phyloP scores from a whole-genome alignment of 2,888 invertebrate species.

The Apotomis betuletana region DNA sequence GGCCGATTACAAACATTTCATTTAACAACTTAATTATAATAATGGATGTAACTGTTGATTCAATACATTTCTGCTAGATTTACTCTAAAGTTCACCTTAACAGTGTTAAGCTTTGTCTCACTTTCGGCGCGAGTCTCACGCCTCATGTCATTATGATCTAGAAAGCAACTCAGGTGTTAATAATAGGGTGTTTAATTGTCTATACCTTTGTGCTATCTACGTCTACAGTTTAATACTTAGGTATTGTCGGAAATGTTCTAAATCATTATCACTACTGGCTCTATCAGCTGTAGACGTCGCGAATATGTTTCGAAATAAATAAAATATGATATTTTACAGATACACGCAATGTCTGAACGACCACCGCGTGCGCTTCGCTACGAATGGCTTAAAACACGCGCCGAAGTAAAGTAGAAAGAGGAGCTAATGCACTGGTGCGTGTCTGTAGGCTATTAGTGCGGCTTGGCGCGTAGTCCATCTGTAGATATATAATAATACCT shows the following conservation, averaged over 20 bases:
- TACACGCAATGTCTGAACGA: too few species aligned
- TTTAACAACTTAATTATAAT: too few species aligned
- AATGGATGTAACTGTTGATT: background rate
- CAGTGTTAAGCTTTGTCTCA: background rate
- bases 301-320: background rate
- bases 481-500: too few species aligned
- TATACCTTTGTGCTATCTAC: background rate
- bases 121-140: too few species aligned
- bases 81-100: background rate
- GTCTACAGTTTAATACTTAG: background rate
- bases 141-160: background rate
- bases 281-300: background rate
- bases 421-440: too few species aligned
- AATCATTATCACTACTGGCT: background rate
- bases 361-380: too few species aligned
- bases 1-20: too few species aligned
- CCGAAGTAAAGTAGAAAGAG: too few species aligned
- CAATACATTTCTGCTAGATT: background rate
- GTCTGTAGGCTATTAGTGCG: too few species aligned
- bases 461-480: too few species aligned
- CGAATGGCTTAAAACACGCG: too few species aligned
- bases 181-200: background rate
- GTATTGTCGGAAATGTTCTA: background rate
- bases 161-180: background rate
- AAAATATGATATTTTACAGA: too few species aligned